Base-by-base conservation (phyloP, 1,140 invertebrate species). In the Atta colombica region DNA sequence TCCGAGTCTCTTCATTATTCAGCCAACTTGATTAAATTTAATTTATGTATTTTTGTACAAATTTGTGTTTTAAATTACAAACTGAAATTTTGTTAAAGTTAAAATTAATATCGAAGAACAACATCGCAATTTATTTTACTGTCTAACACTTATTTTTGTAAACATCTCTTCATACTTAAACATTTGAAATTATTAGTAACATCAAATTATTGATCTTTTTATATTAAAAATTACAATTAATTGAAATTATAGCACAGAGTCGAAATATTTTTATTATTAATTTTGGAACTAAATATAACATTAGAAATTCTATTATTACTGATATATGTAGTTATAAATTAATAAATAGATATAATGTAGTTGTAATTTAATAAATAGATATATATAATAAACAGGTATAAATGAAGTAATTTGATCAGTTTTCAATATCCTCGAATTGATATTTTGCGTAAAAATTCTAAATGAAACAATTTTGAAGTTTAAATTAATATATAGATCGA, bases 401-500 rank as follows among this genome's bases (percentile, higher is more conserved):
- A 55, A 45, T 49, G 0, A 77, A 63, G 39, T 39, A 81, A 71
- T 71, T 69, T n/a, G 2, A 18, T 69, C 31, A 2, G 16, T 18
- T 69, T 80, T 55, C 10, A 5, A 14, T 21, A 25, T 25, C 0
- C 31, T 51, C 21, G n/a, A 0, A 12, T 55, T 55, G n/a, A 78
- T 31, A 84, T 51, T 53, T 10, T 16, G 18, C n/a, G 7, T n/a
- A 35, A 14, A n/a, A 75, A 61, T 31, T 5, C 0, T 25, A 75
- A 28, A n/a, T 12, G 14, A 53, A 84, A 84, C 39, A 16, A 35
- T 72, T 60, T 31, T n/a, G 12, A 25, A 74, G 7, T 72, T 12
- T 14, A 69, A 25, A 74, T 82, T 72, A 35, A 35, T 51, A 82
- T 84, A n/a, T 45, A 75, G 55, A 28, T 75, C 35, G 14, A 35